Percentiles rank a stretch among this genome's conserved stretches.
phyloP scores from a whole-genome alignment of 2,888 invertebrate genomes.

The Thelaira solivaga region DNA sequence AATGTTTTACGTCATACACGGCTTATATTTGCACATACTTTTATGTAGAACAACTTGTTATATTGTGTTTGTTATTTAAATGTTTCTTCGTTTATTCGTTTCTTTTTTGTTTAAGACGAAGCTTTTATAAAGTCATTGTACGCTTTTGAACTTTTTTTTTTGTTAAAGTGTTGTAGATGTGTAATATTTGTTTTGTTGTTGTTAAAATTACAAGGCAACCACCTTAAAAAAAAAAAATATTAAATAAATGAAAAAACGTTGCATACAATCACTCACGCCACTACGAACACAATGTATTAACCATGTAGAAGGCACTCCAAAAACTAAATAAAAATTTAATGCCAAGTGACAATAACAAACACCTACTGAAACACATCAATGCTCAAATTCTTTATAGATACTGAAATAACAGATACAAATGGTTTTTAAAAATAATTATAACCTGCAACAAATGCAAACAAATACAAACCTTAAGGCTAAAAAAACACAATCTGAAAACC shows the following conservation, averaged over 20 bases:
- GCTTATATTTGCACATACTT: background rate
- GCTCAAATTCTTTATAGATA: conserved; percentile 15
- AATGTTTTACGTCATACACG: conserved; percentile 27
- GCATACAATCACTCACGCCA: conserved; percentile 37
- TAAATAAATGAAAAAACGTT: background rate
- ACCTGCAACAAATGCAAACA: conserved; percentile 11
- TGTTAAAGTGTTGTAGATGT: conserved; percentile 29
- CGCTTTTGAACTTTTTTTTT: conserved; percentile 64
- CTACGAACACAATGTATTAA: background rate
- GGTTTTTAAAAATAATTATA: background rate
- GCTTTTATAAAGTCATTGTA: conserved; percentile 54
- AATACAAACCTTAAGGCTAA: background rate
- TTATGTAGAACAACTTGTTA: no score
- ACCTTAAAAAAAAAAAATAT: conserved; percentile 44
- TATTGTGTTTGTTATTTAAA: background rate
- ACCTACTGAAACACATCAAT: conserved; percentile 14
- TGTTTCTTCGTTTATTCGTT: conserved; percentile 7
- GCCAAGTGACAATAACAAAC: conserved; percentile 55
- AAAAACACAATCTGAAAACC: background rate
- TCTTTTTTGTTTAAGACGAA: background rate
- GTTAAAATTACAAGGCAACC: conserved; percentile 51
- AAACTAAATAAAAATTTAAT: conserved; percentile 39
- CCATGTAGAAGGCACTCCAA: conserved; percentile 39
- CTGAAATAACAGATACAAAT: conserved; percentile 1
- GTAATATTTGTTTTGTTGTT: conserved; percentile 22